Conservation (phyloP, 2,113 vertebrate genomes). For the Vidua chalybeata region DNA sequence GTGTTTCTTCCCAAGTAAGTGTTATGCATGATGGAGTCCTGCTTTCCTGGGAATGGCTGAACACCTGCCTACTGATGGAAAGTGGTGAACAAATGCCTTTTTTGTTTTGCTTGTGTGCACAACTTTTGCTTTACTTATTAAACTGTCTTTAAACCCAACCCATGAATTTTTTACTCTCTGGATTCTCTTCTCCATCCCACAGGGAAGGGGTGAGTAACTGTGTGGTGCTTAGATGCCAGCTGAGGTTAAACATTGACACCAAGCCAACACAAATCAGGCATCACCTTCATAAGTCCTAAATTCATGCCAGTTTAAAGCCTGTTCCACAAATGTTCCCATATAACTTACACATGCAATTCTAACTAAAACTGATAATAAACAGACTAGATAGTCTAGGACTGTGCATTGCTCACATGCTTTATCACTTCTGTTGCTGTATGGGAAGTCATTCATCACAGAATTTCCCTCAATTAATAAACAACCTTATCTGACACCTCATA, state of each 20-base stretch:
- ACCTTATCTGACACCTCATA: constrained; percentile 15
- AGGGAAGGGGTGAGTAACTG: neutral
- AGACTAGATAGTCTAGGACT: neutral
- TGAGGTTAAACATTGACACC: neutral
- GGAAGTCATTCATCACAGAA: constrained; percentile 48
- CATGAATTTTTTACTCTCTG: neutral
- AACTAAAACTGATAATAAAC: neutral
- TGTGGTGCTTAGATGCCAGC: accelerated
- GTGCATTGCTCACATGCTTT: neutral
- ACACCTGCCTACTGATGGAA: neutral
- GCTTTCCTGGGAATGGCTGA: neutral
- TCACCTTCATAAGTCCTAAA: neutral
- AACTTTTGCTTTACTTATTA: neutral
- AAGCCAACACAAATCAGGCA: neutral
- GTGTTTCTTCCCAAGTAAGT: neutral
- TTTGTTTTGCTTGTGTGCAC: neutral
- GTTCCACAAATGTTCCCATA: neutral
- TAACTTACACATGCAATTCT: neutral
- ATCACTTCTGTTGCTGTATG: neutral
- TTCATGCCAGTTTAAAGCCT: neutral
- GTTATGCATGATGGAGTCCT: neutral
- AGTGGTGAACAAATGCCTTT: neutral
- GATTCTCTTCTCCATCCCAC: neutral
- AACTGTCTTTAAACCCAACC: neutral
- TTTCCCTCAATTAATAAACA: constrained; percentile 45